A percentile compares a stretch with the other conserved stretches of the same genome.
phyloP scores from a whole-genome alignment of 2,797 vertebrate species.

The Meriones psammophilus region DNA sequence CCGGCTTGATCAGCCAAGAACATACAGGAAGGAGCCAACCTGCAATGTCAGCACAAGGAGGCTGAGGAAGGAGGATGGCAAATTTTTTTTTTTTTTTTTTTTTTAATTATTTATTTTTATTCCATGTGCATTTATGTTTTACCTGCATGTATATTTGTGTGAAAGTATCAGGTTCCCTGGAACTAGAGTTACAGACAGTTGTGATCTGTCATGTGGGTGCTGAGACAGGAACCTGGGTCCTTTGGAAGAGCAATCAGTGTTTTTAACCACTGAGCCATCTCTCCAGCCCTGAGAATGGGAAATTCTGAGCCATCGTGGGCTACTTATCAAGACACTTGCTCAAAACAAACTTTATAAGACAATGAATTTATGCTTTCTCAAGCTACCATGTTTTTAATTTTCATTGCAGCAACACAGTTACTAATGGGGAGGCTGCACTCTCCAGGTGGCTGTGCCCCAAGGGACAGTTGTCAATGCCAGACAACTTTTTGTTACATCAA shows the following conservation, averaged over 20 bases:
- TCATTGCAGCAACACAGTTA: background rate
- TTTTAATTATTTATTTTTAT: background rate
- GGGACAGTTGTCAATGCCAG: background rate
- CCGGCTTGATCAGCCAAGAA: background rate
- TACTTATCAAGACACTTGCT: background rate
- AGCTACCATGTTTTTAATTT: background rate
- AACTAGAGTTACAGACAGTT: background rate
- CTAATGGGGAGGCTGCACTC: background rate
- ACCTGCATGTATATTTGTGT: background rate
- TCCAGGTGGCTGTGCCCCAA: background rate
- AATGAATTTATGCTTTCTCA: background rate
- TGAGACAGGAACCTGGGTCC: background rate
- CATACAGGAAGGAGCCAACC: background rate
- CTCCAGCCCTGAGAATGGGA: background rate
- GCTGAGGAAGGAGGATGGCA: background rate
- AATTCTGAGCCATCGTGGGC: background rate
- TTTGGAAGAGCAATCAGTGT: background rate
- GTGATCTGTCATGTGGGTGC: background rate
- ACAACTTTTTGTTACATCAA: background rate
- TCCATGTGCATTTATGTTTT: background rate
- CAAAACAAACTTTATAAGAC: background rate
- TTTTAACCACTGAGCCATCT: background rate
- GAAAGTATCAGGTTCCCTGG: background rate
- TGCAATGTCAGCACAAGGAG: background rate
- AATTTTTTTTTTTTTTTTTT: background rate